A percentile compares a stretch with the other conserved stretches of the same genome.
phyloP scores from a whole-genome alignment of 1,140 invertebrate species.

The Coenobita brevimanus region DNA sequence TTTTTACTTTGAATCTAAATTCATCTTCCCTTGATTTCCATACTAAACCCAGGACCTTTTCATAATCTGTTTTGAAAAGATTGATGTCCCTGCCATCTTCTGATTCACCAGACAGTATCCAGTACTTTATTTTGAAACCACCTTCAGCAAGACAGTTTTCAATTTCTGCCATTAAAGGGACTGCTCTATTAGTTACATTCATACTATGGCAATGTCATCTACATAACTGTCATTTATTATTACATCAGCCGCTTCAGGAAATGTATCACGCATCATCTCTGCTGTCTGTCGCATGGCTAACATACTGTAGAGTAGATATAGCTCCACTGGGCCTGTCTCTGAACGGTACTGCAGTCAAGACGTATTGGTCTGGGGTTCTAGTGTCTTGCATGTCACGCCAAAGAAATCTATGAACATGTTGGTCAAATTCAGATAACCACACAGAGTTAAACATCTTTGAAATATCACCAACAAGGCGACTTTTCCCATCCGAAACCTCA shows the following conservation, averaged over 20 bases:
- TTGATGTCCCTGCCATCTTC: background rate
- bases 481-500: too few species aligned
- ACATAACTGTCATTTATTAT: constrained; percentile 20
- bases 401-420: too few species aligned
- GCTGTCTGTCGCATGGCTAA: too few species aligned
- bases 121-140: constrained; percentile 32
- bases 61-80: background rate
- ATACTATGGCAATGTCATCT: constrained; percentile 23
- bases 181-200: background rate
- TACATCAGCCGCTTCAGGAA: constrained; percentile 5
- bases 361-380: too few species aligned
- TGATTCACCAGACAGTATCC: constrained; percentile 6
- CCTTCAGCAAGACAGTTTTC: background rate
- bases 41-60: constrained; percentile 18
- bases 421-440: too few species aligned
- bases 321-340: too few species aligned
- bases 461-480: too few species aligned
- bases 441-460: too few species aligned
- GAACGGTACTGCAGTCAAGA: too few species aligned
- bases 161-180: background rate
- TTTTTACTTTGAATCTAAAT: constrained; percentile 25
- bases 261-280: constrained; percentile 3
- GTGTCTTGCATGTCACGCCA: too few species aligned
- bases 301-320: too few species aligned
- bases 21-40: constrained; percentile 29